Evolutionary conservation across 2,113 vertebrate species (phyloP), one percentile per base, ranked within the genome.

Genomic region (Sporophila hypoxantha): DNA sequence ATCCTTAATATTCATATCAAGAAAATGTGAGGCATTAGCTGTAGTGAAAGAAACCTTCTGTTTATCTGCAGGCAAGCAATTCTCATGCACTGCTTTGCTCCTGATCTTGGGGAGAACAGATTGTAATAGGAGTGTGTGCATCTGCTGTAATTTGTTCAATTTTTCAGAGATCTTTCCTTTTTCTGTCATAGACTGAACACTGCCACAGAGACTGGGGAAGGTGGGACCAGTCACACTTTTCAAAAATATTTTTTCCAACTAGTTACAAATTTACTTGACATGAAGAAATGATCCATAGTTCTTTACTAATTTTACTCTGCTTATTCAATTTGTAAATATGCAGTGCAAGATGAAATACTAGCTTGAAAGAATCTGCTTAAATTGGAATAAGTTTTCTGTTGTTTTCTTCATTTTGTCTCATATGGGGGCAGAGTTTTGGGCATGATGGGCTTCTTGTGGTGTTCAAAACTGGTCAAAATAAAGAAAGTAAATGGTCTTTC

Each of bases 1-100:
- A 47, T 11, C 7, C 56, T 86, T 83, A 61, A 81, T 57, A 92
- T 68, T 69, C 69, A 47, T 74, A 60, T 47, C 74, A 83, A 84
- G 60, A 69, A 87, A 87, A 66, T 69, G 22, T 61, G 50, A 88
- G 18, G 59, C 71, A 77, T 75, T 70, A 89, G 26, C n/a, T 78
- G 39, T 42, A 68, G 59, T 56, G 75, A 87, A 91, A 79, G 67
- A 79, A 89, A 71, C 67, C 41, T 69, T 75, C 66, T 93, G 83
- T 80, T 71, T 34, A 50, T 71, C 26, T 68, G 26, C 50, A 60
- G 34, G 67, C 44, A 47, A 76, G 20, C 16, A 61, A 5, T 13
- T 25, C 44, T 49, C 70, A 39, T 0, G 0, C 47, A 8, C 21
- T 41, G 39, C 53, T 76, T 76, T 71, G 39, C 32, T 79, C 34